Conservation (phyloP, 2,113 vertebrate species). For the Rhizomys pruinosus region DNA sequence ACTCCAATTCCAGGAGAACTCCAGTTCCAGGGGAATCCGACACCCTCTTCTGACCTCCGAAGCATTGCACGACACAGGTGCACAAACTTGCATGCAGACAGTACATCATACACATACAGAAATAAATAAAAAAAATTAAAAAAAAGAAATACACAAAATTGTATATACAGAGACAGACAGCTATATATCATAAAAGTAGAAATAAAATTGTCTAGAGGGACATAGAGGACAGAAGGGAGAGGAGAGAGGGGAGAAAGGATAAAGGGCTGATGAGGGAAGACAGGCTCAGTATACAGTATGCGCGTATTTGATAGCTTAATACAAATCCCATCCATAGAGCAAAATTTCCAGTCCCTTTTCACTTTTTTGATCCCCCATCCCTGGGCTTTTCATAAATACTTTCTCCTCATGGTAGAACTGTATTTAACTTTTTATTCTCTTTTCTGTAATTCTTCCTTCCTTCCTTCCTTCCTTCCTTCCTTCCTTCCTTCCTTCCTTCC, state of each 20-base stretch:
- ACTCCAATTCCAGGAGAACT: too few relatives aligned
- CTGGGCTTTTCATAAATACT: neutral
- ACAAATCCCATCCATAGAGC: neutral
- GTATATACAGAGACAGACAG: too few relatives aligned
- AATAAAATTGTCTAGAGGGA: neutral
- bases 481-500: too few relatives aligned
- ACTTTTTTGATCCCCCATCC: neutral
- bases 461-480: too few relatives aligned
- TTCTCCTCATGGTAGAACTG: conserved; percentile 21
- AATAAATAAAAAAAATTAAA: too few relatives aligned
- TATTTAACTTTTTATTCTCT: neutral
- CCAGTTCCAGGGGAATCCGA: too few relatives aligned
- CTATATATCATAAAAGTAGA: neutral
- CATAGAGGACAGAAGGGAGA: neutral
- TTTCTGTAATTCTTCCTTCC: too few relatives aligned
- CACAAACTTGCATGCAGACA: too few relatives aligned
- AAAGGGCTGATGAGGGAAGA: neutral
- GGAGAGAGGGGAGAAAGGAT: neutral
- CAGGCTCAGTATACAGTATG: neutral
- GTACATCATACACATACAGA: too few relatives aligned
- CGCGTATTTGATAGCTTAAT: neutral
- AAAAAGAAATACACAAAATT: neutral
- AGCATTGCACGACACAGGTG: too few relatives aligned
- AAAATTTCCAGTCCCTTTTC: neutral
- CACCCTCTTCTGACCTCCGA: too few relatives aligned